Evolutionary conservation across 2,113 vertebrate species (phyloP).

Genomic region (Zapus hudsonius): DNA sequence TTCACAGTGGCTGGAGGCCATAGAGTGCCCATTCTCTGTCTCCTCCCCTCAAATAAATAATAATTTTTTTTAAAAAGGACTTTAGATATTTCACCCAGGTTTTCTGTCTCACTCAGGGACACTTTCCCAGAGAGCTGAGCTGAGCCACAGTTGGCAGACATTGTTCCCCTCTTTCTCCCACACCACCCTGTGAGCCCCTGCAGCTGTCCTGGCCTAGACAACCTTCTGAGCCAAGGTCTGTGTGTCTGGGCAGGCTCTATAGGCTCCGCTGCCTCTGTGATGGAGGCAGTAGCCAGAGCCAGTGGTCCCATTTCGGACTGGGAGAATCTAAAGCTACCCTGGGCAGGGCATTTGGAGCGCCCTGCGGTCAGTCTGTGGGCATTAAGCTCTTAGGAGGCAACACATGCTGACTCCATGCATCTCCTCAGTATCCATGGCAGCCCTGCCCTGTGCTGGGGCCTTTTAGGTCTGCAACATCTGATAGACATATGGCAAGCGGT

Average conservation of each 20-base stretch:
- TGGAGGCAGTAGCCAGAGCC: not conserved
- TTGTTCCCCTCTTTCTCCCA: rapidly evolving
- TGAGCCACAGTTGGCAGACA: not conserved
- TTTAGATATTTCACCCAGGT: not conserved
- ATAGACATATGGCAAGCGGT: not conserved
- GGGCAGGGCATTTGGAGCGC: not conserved
- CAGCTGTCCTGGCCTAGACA: not conserved
- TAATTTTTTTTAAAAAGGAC: no score
- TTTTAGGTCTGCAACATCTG: not conserved
- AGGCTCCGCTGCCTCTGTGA: not conserved
- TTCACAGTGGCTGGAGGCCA: no score
- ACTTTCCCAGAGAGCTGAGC: not conserved
- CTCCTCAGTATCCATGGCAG: not conserved
- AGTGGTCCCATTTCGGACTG: not conserved
- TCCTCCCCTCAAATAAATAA: no score
- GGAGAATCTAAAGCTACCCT: not conserved
- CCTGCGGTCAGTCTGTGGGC: rapidly evolving
- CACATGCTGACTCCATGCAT: not conserved
- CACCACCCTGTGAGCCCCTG: not conserved
- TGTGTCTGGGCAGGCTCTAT: not conserved
- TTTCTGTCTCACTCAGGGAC: not conserved
- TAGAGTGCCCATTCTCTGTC: no score
- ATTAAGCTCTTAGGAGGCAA: not conserved
- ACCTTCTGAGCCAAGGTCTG: not conserved
- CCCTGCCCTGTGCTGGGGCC: not conserved